Evolutionary conservation across 2,888 invertebrate genomes (phyloP).

Genomic region (Rutpela maculata): DNA sequence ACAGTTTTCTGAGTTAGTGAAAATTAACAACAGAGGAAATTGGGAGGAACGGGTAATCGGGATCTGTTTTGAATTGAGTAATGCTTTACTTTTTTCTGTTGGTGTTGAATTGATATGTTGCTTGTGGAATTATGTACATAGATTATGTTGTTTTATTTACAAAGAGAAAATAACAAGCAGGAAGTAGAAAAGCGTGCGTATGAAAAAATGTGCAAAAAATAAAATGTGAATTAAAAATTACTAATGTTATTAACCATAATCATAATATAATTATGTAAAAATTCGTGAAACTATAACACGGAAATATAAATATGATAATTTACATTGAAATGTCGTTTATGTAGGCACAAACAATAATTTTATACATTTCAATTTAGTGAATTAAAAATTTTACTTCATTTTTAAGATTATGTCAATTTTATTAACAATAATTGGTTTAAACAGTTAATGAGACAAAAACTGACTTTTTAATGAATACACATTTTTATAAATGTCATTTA

Average conservation of each 20-base stretch:
- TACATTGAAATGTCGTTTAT: too few species aligned
- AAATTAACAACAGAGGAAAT: slow-evolving; percentile 22
- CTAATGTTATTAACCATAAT: background rate
- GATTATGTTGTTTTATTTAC: background rate
- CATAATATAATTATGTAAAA: too few species aligned
- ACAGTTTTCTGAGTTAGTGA: background rate
- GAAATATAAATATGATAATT: too few species aligned
- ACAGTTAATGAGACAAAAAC: too few species aligned
- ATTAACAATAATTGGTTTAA: too few species aligned
- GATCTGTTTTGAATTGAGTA: background rate
- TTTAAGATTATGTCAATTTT: too few species aligned
- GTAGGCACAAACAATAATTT: too few species aligned
- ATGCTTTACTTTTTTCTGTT: background rate
- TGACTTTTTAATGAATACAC: too few species aligned
- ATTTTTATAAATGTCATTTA: too few species aligned
- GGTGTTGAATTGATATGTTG: background rate
- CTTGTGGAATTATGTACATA: background rate
- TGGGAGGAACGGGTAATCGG: background rate
- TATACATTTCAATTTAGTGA: too few species aligned
- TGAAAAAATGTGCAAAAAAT: background rate
- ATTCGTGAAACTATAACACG: too few species aligned
- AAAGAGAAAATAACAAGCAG: background rate
- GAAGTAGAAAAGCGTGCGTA: background rate
- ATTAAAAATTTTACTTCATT: too few species aligned
- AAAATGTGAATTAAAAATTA: background rate